Evolutionary conservation across 2,113 vertebrate genomes (phyloP).

Genomic region (Murina feae): DNA sequence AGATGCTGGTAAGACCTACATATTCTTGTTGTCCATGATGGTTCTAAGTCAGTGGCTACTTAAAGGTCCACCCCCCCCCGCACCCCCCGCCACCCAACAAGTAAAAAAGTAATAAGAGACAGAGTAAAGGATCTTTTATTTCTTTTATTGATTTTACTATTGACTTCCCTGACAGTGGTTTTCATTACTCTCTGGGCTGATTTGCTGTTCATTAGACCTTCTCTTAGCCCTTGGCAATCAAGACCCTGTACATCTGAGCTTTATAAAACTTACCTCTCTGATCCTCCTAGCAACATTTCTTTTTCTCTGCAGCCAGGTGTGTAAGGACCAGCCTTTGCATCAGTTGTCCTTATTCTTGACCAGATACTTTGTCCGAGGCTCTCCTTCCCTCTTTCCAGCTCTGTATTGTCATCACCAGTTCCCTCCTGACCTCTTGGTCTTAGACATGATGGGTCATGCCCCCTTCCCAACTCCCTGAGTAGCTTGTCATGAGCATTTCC

Average conservation of each 20-base stretch:
- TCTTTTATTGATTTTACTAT: background rate
- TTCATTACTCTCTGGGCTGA: background rate
- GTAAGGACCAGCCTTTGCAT: background rate
- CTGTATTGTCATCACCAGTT: background rate
- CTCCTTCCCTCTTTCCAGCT: background rate
- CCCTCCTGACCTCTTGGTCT: background rate
- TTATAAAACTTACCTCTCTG: background rate
- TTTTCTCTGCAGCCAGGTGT: background rate
- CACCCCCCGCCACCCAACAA: no score
- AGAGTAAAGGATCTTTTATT: background rate
- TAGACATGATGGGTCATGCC: background rate
- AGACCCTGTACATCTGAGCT: background rate
- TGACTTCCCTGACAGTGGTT: background rate
- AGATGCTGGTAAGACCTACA: background rate
- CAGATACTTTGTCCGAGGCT: background rate
- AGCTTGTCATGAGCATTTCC: background rate
- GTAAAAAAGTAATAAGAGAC: constrained; percentile 25
- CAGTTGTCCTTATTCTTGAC: background rate
- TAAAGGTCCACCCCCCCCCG: background rate
- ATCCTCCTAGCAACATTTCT: background rate
- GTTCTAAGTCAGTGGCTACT: constrained; percentile 9
- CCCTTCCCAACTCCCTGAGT: background rate
- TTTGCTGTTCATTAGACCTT: background rate
- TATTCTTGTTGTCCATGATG: background rate
- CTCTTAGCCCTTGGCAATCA: background rate